Percentiles rank a stretch among this genome's conserved stretches.
These are phyloP conservation scores for Pristis pectinata DNA, from an alignment of 2,797 vertebrate genomes.

Conservation along the genomic window DNA sequence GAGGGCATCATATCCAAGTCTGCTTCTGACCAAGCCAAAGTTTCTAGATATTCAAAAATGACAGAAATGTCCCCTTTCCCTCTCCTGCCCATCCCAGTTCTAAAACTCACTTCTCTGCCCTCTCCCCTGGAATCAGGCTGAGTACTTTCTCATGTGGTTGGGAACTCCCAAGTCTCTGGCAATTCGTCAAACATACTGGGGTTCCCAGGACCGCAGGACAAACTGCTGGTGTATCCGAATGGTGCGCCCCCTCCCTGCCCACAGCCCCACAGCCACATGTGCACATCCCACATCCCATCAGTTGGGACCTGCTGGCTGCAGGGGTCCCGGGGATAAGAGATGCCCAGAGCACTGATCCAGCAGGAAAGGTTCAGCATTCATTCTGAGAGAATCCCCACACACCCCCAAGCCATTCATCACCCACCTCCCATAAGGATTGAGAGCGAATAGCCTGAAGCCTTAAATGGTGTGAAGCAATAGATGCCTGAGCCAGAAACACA, in stretches of 20 bases:
- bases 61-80: neutral
- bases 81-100: neutral
- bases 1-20: neutral
- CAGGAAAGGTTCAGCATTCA: neutral
- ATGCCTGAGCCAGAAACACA: neutral
- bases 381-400: neutral
- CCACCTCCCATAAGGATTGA: neutral
- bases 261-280: too few species aligned
- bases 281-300: too few species aligned
- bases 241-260: too few species aligned
- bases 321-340: too few species aligned
- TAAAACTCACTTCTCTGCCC: neutral
- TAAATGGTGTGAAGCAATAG: neutral
- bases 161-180: too few species aligned
- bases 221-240: too few species aligned
- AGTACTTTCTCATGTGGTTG: neutral
- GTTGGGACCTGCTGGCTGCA: too few species aligned
- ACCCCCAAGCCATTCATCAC: too few species aligned
- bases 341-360: neutral
- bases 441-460: neutral
- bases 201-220: too few species aligned
- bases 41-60: neutral
- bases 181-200: too few species aligned
- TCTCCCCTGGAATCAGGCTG: neutral
- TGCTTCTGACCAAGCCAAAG: neutral